Conservation (phyloP, 2,113 vertebrate genomes). For the Equus quagga region DNA sequence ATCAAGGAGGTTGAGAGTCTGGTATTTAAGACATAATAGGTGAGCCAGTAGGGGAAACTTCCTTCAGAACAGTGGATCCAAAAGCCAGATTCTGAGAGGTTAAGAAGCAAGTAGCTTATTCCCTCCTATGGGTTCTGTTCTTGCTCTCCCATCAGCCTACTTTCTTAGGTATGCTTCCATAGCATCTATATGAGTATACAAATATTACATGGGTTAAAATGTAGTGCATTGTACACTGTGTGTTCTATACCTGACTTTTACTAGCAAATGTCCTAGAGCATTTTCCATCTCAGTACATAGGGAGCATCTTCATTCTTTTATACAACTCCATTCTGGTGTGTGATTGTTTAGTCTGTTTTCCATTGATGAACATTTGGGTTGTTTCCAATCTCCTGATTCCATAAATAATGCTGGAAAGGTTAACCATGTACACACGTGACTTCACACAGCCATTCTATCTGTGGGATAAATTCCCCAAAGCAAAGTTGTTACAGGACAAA, state of each 20-base stretch:
- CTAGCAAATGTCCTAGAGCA: neutral
- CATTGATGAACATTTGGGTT: constrained; percentile 35
- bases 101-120: neutral
- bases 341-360: neutral
- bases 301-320: neutral
- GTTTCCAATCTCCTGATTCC: constrained; percentile 35
- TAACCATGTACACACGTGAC: neutral
- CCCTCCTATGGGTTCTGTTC: neutral
- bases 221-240: neutral
- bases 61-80: neutral
- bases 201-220: neutral
- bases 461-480: constrained; percentile 47
- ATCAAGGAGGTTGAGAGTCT: neutral
- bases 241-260: neutral
- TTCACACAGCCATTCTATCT: constrained; percentile 22
- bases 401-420: neutral
- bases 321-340: neutral
- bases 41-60: neutral
- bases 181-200: neutral
- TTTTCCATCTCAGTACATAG: neutral
- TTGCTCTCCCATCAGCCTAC: neutral
- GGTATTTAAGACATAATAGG: neutral
- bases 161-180: neutral
- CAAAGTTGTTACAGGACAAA: constrained; percentile 36
- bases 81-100: neutral